Conservation (phyloP, 2,113 vertebrate genomes). For the Crotalus helleri region DNA sequence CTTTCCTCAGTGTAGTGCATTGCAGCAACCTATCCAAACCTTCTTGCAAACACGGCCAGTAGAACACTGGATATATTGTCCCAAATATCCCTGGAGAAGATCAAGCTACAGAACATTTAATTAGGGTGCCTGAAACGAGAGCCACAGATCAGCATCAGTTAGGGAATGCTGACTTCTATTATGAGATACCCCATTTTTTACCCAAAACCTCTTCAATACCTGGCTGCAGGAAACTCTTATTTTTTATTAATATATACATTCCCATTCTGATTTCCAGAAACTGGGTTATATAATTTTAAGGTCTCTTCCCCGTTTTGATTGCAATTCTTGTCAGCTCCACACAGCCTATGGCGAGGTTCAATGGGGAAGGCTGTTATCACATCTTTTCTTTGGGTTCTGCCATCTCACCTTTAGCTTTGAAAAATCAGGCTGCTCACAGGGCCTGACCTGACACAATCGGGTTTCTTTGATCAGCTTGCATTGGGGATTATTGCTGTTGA, state of each 20-base stretch:
- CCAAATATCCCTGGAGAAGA: not conserved
- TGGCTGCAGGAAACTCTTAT: too few species aligned
- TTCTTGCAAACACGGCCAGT: not conserved
- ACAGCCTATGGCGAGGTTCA: not conserved
- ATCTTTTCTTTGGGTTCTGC: not conserved
- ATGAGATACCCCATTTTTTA: not conserved
- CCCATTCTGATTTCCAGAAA: not conserved
- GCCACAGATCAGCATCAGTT: not conserved
- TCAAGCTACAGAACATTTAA: not conserved
- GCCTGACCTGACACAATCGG: slow-evolving; percentile 75
- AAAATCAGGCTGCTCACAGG: slow-evolving; percentile 72
- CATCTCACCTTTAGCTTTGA: slow-evolving; percentile 71
- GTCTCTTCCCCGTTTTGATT: not conserved
- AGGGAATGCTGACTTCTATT: too few species aligned
- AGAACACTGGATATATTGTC: not conserved
- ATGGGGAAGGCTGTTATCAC: not conserved
- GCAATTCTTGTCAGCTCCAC: not conserved
- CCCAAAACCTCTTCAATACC: not conserved
- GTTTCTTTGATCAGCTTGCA: slow-evolving; percentile 81
- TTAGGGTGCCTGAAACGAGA: not conserved
- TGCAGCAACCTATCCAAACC: not conserved
- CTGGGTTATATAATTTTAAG: not conserved
- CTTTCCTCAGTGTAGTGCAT: not conserved
- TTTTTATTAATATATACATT: not conserved
- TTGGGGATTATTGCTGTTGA: slow-evolving; percentile 75